Evolutionary conservation across 2,797 vertebrate species (phyloP), one percentile per base, ranked within the genome.

Genomic region (Chromis chromis): DNA sequence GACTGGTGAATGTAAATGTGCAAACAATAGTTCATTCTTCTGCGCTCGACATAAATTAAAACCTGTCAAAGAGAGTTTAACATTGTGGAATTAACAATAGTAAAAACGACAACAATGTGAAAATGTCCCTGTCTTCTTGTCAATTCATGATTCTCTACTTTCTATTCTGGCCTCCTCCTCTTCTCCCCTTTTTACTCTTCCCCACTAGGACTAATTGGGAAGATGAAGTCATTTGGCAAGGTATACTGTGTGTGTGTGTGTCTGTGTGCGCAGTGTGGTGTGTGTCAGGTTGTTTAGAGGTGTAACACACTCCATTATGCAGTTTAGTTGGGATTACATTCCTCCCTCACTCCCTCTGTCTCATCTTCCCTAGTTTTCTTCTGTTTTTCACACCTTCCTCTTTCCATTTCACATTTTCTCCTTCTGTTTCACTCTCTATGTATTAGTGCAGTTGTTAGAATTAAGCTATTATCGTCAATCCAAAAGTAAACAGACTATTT

Each of bases 221-320:
- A 81, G 78, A 89, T 88, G 79, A 83, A 92, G 87, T 86, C 65
- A 87, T 89, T 91, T 86, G 83, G 80, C 70, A 70, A 79, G 58
- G 54, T 66, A 27, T 11, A 33, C 9, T 33, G 31, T 33, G 54
- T 53, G 63, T 79, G 76, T 61, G 28, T 31, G 28, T 6, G 28
- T 31, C 4, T 6, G 40, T 1, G 40, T 17, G 40, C 6, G 67
- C 27, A 31, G 25, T 25, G 28, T 7, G 6, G 28, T 33, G 33
- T 33, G 63, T 79, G 76, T 61, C 77, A 69, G 84, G 84, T 88
- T 76, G 57, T 88, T 88, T 72, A 49, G 70, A 91, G 80, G 87
- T 84, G 82, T 83, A 85, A 83, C 80, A 67, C 53, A 81, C 75
- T 83, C 62, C 75, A 76, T 89, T 85, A 85, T 84, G 70, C 76